These are phyloP conservation scores for Leptothorax acervorum DNA, from an alignment of 2,888 invertebrate species.

Conservation along the genomic window DNA sequence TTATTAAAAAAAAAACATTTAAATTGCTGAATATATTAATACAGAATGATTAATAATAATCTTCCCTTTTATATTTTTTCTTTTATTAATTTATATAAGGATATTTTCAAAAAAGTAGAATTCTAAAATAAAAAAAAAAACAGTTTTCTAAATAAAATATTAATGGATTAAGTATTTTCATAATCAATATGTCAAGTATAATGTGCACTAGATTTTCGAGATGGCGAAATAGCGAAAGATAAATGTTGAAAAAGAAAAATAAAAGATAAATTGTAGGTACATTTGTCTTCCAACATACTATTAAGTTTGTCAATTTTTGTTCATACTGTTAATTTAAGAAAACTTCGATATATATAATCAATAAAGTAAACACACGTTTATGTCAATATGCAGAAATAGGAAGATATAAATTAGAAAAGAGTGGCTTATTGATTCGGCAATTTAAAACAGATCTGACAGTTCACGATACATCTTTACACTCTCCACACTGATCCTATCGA, in stretches of 20 bases:
- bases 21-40: neutral
- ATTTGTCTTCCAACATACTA: neutral
- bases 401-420: constrained; percentile 62
- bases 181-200: neutral
- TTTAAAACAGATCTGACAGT: constrained; percentile 57
- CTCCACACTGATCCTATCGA: constrained; percentile 39
- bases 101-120: neutral
- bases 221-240: neutral
- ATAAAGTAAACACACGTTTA: neutral
- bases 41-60: neutral
- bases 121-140: neutral
- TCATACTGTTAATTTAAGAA: neutral
- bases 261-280: neutral
- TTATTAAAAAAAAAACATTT: neutral
- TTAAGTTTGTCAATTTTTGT: neutral
- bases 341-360: neutral
- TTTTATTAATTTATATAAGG: neutral
- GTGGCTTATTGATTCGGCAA: constrained; percentile 49
- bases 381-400: constrained; percentile 27
- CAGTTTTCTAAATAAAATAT: neutral
- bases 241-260: neutral
- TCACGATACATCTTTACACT: constrained; percentile 37
- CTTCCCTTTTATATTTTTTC: neutral
- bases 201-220: neutral
- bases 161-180: neutral